phyloP scores from a whole-genome alignment of 2,113 vertebrate species.

The Thunnus maccoyii region DNA sequence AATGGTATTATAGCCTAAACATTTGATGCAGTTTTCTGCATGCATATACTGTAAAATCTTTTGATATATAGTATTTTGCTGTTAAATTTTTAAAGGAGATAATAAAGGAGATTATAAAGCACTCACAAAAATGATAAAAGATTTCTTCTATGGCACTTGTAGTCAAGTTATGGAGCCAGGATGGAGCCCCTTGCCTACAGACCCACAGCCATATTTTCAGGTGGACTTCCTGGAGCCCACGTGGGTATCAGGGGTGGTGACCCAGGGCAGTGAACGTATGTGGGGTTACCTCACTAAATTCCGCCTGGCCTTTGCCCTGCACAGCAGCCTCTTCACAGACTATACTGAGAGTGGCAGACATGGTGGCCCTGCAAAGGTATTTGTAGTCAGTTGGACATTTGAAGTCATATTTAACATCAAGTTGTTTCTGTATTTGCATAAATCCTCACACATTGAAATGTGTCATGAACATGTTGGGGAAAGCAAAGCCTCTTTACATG shows the following conservation, averaged over 20 bases:
- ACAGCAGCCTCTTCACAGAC: slow-evolving; percentile 78
- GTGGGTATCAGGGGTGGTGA: slow-evolving; percentile 87
- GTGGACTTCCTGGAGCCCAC: slow-evolving; percentile 88
- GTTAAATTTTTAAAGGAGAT: neutral
- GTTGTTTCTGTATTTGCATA: neutral
- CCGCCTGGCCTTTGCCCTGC: slow-evolving; percentile 81
- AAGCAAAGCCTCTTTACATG: neutral
- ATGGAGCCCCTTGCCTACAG: slow-evolving; percentile 86
- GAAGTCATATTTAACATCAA: too few relatives aligned
- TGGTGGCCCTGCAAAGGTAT: slow-evolving; percentile 76
- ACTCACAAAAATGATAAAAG: neutral
- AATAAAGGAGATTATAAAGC: neutral
- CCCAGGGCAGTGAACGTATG: slow-evolving; percentile 84
- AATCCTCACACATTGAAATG: neutral
- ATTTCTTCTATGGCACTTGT: neutral
- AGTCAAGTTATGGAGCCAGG: slow-evolving; percentile 86
- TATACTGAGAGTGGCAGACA: slow-evolving; percentile 71
- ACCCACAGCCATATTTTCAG: slow-evolving; percentile 85
- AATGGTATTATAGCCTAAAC: neutral
- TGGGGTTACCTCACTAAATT: slow-evolving; percentile 85
- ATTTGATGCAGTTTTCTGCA: neutral
- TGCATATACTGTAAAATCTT: neutral
- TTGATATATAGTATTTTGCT: too few relatives aligned
- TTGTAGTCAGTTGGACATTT: neutral
- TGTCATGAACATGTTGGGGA: neutral